Evolutionary conservation across 1,140 invertebrate genomes (phyloP).

Genomic region (Anastrepha ludens): DNA sequence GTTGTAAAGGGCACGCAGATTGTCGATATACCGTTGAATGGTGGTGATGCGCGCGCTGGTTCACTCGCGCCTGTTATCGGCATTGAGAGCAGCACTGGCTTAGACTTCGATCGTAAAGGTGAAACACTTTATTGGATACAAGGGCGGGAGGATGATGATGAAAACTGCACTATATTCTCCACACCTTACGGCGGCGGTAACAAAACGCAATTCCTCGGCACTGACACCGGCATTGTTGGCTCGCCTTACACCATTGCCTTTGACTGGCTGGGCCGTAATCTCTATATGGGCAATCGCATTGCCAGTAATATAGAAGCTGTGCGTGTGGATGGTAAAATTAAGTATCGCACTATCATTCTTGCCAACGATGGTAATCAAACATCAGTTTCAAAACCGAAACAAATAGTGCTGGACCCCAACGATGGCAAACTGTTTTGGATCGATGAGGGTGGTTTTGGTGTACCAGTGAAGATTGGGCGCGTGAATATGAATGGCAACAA

Average conservation of each 20-base stretch:
- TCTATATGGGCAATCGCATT: constrained; percentile 94
- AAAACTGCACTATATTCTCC: constrained; percentile 88
- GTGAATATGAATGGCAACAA: constrained; percentile 96
- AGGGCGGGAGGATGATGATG: constrained; percentile 83
- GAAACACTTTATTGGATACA: constrained; percentile 91
- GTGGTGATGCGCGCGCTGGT: constrained; percentile 84
- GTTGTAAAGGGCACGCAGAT: constrained; percentile 93
- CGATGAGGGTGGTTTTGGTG: constrained; percentile 93
- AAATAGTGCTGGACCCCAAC: constrained; percentile 91
- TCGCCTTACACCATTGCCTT: constrained; percentile 93
- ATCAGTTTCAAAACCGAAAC: constrained; percentile 91
- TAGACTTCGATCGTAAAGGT: constrained; percentile 93
- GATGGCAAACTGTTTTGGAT: constrained; percentile 96
- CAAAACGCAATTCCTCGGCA: constrained; percentile 86
- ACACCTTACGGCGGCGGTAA: constrained; percentile 92
- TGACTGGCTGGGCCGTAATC: constrained; percentile 96
- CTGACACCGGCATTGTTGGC: constrained; percentile 89
- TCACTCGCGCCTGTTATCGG: constrained; percentile 92
- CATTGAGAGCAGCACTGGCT: constrained; percentile 89
- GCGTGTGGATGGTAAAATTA: constrained; percentile 88
- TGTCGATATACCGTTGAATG: constrained; percentile 86
- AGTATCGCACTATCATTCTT: constrained; percentile 90
- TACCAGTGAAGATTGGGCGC: constrained; percentile 91
- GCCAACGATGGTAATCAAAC: constrained; percentile 91
- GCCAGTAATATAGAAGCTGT: constrained; percentile 96